phyloP scores from a whole-genome alignment of 2,888 invertebrate genomes.

The Harpalus rubripes region DNA sequence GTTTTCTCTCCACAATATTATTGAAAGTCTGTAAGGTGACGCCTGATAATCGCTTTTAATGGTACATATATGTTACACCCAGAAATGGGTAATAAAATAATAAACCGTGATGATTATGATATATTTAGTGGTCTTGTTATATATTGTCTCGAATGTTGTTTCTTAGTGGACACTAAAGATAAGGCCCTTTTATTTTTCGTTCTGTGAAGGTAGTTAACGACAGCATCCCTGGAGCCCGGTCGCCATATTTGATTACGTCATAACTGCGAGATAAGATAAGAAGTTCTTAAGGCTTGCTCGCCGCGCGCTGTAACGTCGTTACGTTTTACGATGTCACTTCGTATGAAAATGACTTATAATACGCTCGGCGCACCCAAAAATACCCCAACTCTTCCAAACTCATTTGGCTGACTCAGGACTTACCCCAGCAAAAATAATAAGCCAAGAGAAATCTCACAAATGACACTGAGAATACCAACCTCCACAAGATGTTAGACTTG shows the following conservation, averaged over 20 bases:
- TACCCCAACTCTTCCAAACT: constrained; percentile 43
- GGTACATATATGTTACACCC: too few species aligned
- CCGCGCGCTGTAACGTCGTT: constrained; percentile 49
- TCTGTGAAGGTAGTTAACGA: constrained; percentile 61
- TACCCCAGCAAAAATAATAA: neutral
- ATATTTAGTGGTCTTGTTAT: neutral
- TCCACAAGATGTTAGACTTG: too few species aligned
- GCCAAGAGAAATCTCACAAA: too few species aligned
- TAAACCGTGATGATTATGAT: too few species aligned
- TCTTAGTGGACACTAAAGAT: constrained; percentile 8
- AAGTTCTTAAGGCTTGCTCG: constrained; percentile 66
- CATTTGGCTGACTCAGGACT: constrained; percentile 42
- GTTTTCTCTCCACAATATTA: too few species aligned
- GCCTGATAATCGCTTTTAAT: too few species aligned
- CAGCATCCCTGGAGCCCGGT: constrained; percentile 68
- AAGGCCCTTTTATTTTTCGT: neutral
- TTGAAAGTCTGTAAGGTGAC: too few species aligned
- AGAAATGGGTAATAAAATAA: too few species aligned
- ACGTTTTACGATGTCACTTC: constrained; percentile 65
- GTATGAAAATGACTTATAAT: constrained; percentile 66
- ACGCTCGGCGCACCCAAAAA: constrained; percentile 51
- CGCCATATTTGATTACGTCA: constrained; percentile 76
- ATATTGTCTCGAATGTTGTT: neutral
- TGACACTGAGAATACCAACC: too few species aligned
- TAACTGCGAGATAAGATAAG: constrained; percentile 71